A percentile compares a stretch with the other conserved stretches of the same genome.
Evolutionary conservation across 2,797 vertebrate species (phyloP).

Genomic region (Capromys pilorides): DNA sequence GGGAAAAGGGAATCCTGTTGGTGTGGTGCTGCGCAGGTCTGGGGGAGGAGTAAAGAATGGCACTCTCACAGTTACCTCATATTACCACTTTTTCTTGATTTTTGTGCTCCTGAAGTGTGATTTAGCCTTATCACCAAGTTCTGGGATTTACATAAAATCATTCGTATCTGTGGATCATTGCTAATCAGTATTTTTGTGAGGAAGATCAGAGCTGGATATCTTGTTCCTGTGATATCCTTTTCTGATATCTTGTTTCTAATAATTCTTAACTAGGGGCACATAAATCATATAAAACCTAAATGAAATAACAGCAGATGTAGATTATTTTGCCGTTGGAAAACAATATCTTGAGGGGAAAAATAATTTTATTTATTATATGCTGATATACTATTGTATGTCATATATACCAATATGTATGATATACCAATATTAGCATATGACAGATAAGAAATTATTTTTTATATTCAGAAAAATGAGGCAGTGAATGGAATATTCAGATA

Average conservation of each 20-base stretch:
- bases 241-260: not conserved
- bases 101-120: not conserved
- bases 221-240: not conserved
- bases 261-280: constrained; percentile 46
- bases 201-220: not conserved
- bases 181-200: not conserved
- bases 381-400: not conserved
- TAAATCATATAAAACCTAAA: not conserved
- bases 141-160: not conserved
- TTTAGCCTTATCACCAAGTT: not conserved
- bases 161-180: not conserved
- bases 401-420: no score
- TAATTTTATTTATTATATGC: constrained; percentile 11
- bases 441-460: not conserved
- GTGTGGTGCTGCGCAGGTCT: not conserved
- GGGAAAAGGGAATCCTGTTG: not conserved
- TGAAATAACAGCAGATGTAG: constrained; percentile 34
- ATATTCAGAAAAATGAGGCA: constrained; percentile 22
- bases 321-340: constrained; percentile 53
- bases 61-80: not conserved
- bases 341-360: constrained; percentile 45
- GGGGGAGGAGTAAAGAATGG: not conserved
- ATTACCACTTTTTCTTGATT: not conserved
- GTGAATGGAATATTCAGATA: constrained; percentile 1
- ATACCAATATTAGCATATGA: no score